Conservation (phyloP, 2,797 vertebrate genomes). For the Myotis findleyi region DNA sequence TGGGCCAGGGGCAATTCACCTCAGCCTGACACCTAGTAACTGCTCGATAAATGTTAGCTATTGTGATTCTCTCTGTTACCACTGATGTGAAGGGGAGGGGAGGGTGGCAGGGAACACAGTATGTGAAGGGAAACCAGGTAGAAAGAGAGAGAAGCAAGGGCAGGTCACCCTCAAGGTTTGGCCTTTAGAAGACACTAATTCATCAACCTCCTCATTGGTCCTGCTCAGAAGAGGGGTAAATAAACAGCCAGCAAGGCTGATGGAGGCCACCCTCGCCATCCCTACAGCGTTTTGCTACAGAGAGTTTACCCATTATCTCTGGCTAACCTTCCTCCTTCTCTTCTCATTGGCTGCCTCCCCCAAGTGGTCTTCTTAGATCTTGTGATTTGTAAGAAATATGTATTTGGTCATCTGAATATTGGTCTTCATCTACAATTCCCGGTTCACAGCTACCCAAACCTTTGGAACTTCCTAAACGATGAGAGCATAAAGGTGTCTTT, state of each 20-base stretch:
- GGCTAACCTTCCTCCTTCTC: not conserved
- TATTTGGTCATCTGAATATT: not conserved
- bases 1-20: not conserved
- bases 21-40: not conserved
- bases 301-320: not conserved
- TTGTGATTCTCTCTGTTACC: not conserved
- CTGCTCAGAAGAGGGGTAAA: not conserved
- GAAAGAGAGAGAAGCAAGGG: not conserved
- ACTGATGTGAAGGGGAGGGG: not conserved
- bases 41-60: not conserved
- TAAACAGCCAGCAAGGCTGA: not conserved
- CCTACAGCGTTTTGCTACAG: not conserved
- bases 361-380: not conserved
- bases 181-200: not conserved
- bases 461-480: not conserved
- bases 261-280: not conserved
- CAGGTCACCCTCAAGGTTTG: conserved; percentile 3
- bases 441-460: not conserved
- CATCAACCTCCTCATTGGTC: not conserved
- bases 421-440: not conserved
- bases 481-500: not conserved
- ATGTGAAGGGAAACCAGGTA: not conserved
- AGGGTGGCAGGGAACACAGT: not conserved
- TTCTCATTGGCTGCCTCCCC: not conserved
- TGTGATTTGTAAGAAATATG: not conserved